These are phyloP conservation scores for Macroramphosus scolopax DNA, from an alignment of 2,797 vertebrate species.

Conservation along the genomic window DNA sequence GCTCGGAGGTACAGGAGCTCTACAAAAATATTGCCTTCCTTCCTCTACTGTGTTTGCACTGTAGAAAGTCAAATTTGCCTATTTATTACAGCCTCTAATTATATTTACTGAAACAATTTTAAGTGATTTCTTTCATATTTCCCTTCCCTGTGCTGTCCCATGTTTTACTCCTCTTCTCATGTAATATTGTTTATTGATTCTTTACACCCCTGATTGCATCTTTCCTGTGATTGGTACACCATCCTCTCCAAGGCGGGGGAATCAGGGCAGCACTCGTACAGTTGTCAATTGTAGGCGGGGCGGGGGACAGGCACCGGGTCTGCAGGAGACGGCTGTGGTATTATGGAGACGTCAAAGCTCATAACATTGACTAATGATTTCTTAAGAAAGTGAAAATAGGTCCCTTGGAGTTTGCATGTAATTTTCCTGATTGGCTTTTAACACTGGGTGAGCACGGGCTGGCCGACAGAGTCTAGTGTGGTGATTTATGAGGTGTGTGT, in stretches of 20 bases:
- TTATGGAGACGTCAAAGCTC: slow-evolving; percentile 77
- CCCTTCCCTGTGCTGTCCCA: too few species aligned
- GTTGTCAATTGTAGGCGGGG: slow-evolving; percentile 51
- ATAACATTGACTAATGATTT: slow-evolving; percentile 85
- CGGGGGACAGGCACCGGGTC: slow-evolving; percentile 37
- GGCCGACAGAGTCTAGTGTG: slow-evolving; percentile 76
- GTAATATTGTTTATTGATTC: not conserved
- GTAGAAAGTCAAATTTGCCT: too few species aligned
- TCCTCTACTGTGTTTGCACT: too few species aligned
- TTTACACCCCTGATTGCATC: slow-evolving; percentile 13
- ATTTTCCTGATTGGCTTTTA: slow-evolving; percentile 99
- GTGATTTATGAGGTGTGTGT: slow-evolving; percentile 87
- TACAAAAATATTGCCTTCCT: too few species aligned
- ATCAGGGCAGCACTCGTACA: slow-evolving; percentile 40
- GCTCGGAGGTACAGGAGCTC: too few species aligned
- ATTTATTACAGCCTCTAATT: too few species aligned
- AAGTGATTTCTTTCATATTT: too few species aligned
- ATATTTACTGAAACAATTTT: too few species aligned
- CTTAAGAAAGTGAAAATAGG: slow-evolving; percentile 85
- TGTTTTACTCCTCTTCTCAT: not conserved
- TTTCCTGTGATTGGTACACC: slow-evolving; percentile 44
- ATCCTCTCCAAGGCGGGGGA: slow-evolving; percentile 33
- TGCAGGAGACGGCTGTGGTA: slow-evolving; percentile 62
- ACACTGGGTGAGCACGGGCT: slow-evolving; percentile 79
- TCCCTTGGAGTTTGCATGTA: slow-evolving; percentile 92